Evolutionary conservation across 2,113 vertebrate species (phyloP).

Genomic region (Trematomus loennbergii): DNA sequence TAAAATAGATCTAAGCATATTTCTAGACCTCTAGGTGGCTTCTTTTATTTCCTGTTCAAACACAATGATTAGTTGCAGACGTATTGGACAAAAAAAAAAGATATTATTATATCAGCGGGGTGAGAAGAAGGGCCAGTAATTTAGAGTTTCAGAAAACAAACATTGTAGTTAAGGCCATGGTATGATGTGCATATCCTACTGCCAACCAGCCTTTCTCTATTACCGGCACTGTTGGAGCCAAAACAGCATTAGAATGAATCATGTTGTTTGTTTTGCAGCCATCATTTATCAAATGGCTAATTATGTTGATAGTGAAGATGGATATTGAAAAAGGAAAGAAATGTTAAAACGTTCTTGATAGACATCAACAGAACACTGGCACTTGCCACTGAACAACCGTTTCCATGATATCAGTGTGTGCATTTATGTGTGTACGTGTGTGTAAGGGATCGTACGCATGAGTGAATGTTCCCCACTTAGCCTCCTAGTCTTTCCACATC

Average conservation of each 20-base stretch:
- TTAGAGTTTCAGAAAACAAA: conserved; percentile 69
- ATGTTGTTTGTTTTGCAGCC: conserved; percentile 44
- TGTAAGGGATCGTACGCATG: conserved; percentile 58
- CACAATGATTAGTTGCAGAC: conserved; percentile 51
- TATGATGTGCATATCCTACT: conserved; percentile 46
- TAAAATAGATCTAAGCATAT: conserved; percentile 51
- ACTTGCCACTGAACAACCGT: conserved; percentile 66
- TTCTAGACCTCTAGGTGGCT: conserved; percentile 46
- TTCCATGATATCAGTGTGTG: conserved; percentile 78
- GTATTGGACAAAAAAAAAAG: conserved; percentile 38
- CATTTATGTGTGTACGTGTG: conserved; percentile 58
- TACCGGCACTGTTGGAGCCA: conserved; percentile 55
- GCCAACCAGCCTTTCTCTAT: conserved; percentile 68
- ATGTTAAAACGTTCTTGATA: conserved; percentile 65
- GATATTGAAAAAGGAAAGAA: conserved; percentile 65
- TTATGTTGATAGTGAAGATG: conserved; percentile 64
- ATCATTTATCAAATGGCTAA: conserved; percentile 72
- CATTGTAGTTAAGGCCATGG: conserved; percentile 59
- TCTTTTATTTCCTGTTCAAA: conserved; percentile 52
- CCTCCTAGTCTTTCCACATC: conserved; percentile 75
- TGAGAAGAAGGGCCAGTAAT: conserved; percentile 27
- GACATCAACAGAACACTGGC: conserved; percentile 55
- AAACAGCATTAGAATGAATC: conserved; percentile 53
- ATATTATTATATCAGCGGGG: conserved; percentile 47
- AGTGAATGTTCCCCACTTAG: conserved; percentile 73